Evolutionary conservation across 2,797 vertebrate genomes (phyloP).

Genomic region (Falco cherrug): DNA sequence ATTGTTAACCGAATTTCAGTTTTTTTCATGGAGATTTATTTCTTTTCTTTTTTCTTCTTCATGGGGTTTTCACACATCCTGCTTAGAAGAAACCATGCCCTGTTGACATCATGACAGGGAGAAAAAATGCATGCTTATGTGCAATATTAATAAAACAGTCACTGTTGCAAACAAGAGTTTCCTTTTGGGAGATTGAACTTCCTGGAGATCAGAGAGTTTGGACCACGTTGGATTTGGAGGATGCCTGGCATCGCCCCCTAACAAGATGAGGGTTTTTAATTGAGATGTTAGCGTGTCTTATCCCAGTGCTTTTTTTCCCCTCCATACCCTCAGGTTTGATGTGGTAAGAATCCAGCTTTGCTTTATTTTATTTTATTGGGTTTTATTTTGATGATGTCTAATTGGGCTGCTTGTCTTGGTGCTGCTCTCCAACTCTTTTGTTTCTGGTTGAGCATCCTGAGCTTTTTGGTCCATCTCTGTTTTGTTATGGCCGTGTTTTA

Average conservation of each 20-base stretch:
- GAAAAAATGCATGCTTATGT: background rate
- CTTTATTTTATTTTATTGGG: background rate
- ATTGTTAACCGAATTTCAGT: background rate
- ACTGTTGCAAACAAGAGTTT: background rate
- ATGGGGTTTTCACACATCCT: background rate
- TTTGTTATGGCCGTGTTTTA: background rate
- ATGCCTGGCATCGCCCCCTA: background rate
- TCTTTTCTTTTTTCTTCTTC: background rate
- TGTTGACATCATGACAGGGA: background rate
- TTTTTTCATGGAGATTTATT: background rate
- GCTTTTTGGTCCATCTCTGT: background rate
- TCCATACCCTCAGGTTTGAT: fast-evolving
- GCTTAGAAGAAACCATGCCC: background rate
- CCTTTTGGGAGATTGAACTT: background rate
- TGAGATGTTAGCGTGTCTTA: background rate
- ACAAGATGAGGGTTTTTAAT: background rate
- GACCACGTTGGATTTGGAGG: background rate
- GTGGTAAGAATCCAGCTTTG: background rate
- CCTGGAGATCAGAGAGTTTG: background rate
- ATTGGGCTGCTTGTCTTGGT: background rate
- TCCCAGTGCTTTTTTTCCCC: background rate
- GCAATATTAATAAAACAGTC: background rate
- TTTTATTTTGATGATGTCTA: background rate
- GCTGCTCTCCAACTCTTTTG: background rate
- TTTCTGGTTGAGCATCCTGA: background rate